Evolutionary conservation across 2,888 invertebrate genomes (phyloP), one percentile per base, ranked within the genome.

Genomic region (Heliconius charithonia): DNA sequence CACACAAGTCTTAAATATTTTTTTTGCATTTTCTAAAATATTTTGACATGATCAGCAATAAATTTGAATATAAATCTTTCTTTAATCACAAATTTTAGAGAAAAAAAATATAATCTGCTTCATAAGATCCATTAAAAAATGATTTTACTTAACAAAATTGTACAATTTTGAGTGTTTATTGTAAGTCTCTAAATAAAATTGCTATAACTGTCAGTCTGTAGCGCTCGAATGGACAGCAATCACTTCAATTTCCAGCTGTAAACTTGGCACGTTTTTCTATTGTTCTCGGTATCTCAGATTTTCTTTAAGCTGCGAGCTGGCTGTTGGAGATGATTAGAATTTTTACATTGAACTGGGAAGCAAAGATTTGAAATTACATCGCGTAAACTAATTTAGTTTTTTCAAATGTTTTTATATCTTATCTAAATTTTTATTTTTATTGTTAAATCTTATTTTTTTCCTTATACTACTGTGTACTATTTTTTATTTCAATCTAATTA

Each of bases 201-300:
- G 51, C 37, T 56, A 51, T 72, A 76, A 72, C 51, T 73, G 76
- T 73, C 59, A 32, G 73, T 72, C 65, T 16, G 73, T n/a, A 79
- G 65, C 62, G 65, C 66, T 76, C 77, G 65, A 76, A 80, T 78
- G 77, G 75, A 80, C 71, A 72, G 77, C 79, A 75, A 81, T 79
- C 78, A 78, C 75, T 82, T 66, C 77, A 81, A 81, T 88, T 88
- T 85, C 82, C 83, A 86, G 87, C 85, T 83, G 85, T 89, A 89
- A 90, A 90, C 88, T 85, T 85, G 82, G 88, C 83, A 90, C 89
- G 88, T 89, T 88, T 84, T 84, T 80, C 81, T 69, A 79, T 78
- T 82, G 79, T 76, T 75, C 71, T 56, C 66, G 56, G 56, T 77
- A 71, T 73, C 72, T 63, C 71, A 70, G 71, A 77, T 77, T 77